These are phyloP conservation scores for Drosophila tanythrix DNA, from an alignment of 2,888 invertebrate species.

Conservation along the genomic window DNA sequence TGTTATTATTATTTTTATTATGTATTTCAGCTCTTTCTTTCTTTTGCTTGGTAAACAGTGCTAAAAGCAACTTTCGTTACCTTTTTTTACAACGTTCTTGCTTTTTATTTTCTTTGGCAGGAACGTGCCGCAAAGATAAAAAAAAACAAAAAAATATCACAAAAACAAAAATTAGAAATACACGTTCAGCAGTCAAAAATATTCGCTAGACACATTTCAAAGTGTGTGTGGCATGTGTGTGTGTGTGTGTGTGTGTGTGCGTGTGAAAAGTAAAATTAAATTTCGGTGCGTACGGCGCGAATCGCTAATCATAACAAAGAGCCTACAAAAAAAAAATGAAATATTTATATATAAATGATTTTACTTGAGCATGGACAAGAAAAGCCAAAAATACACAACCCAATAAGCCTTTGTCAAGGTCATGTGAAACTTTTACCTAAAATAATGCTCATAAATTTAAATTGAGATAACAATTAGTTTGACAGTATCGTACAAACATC, in stretches of 20 bases:
- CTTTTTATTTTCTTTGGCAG: conserved; percentile 58
- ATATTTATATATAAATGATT: conserved; percentile 16
- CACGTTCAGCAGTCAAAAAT: conserved; percentile 45
- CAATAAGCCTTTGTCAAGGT: conserved; percentile 57
- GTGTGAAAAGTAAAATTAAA: conserved; percentile 79
- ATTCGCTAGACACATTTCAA: conserved; percentile 43
- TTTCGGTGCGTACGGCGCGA: conserved; percentile 75
- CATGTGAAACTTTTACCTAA: conserved; percentile 43
- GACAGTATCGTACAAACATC: conserved; percentile 11
- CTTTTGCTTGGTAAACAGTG: conserved; percentile 34
- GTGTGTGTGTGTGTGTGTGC: conserved; percentile 37
- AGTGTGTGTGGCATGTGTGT: conserved; percentile 26
- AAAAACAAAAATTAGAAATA: conserved; percentile 58
- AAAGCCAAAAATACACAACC: conserved; percentile 46
- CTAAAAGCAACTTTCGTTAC: conserved; percentile 60
- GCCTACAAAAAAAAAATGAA: conserved; percentile 40
- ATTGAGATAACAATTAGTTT: conserved; percentile 27
- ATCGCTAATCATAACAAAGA: conserved; percentile 79
- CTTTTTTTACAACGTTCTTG: conserved; percentile 31
- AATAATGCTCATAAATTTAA: conserved; percentile 34
- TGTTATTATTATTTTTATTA: conserved; percentile 35
- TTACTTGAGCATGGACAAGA: conserved; percentile 35
- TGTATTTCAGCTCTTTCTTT: conserved; percentile 45
- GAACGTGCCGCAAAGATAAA: conserved; percentile 53
- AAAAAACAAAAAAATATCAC: conserved; percentile 35